phyloP scores from a whole-genome alignment of 2,888 invertebrate species.

The Taphrorychus bicolor region DNA sequence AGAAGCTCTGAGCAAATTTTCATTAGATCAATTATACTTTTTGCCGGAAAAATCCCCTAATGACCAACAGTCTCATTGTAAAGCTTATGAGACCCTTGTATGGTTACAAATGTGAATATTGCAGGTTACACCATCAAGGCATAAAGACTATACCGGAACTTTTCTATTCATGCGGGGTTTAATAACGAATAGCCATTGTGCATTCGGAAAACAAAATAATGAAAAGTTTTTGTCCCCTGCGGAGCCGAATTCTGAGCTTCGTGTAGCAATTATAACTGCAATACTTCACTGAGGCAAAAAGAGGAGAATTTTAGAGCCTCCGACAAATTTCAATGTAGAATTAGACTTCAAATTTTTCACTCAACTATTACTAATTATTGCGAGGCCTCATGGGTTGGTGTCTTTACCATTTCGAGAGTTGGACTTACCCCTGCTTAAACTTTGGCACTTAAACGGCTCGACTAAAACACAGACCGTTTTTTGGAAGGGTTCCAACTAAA shows the following conservation, averaged over 20 bases:
- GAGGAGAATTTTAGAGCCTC: conserved; percentile 43
- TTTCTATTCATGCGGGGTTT: conserved; percentile 23
- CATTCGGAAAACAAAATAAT: conserved; percentile 13
- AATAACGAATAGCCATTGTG: conserved; percentile 21
- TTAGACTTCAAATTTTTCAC: too few relatives aligned
- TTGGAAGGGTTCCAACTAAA: conserved; percentile 50
- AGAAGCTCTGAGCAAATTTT: too few relatives aligned
- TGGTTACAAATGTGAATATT: too few relatives aligned
- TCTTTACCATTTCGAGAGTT: too few relatives aligned
- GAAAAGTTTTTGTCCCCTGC: conserved; percentile 17
- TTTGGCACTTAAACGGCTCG: conserved; percentile 48
- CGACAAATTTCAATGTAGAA: not conserved
- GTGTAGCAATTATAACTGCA: conserved; percentile 11
- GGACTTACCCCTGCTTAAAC: too few relatives aligned
- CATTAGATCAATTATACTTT: too few relatives aligned
- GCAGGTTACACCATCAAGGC: too few relatives aligned
- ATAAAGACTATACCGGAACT: conserved; percentile 8
- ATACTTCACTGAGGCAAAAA: conserved; percentile 11
- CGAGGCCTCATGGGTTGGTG: too few relatives aligned
- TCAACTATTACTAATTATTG: too few relatives aligned
- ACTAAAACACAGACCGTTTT: conserved; percentile 48
- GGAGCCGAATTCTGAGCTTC: conserved; percentile 7
- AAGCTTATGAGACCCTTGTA: too few relatives aligned
- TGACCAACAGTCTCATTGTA: too few relatives aligned
- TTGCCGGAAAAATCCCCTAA: too few relatives aligned